Conservation (phyloP, 2,888 invertebrate genomes). For the Trypoxylon attenuatum region DNA sequence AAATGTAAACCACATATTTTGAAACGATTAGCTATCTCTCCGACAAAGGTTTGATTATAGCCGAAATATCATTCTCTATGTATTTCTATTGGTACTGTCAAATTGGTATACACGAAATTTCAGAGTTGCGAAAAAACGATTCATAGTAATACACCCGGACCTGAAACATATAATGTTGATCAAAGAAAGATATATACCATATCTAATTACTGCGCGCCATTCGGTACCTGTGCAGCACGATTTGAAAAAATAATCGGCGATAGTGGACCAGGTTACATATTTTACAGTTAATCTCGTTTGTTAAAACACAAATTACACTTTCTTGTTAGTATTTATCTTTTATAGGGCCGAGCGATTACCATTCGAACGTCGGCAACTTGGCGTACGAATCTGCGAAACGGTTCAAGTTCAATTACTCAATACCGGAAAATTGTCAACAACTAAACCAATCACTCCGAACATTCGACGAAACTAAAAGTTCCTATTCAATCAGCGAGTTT, state of each 20-base stretch:
- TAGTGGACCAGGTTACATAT: constrained; percentile 18
- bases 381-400: constrained; percentile 42
- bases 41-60: too few species aligned
- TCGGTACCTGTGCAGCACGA: constrained; percentile 21
- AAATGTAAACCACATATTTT: constrained; percentile 31
- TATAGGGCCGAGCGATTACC: constrained; percentile 28
- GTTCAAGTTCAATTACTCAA: constrained; percentile 5
- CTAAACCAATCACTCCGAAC: too few species aligned
- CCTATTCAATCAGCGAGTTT: not conserved
- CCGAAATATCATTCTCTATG: too few species aligned
- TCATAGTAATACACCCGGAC: constrained; percentile 25
- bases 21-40: too few species aligned
- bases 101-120: not conserved
- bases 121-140: constrained; percentile 27
- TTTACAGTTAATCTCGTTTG: not conserved
- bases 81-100: too few species aligned
- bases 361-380: constrained; percentile 32
- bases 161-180: constrained; percentile 24
- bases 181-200: constrained; percentile 6
- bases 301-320: not conserved
- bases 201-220: constrained; percentile 30
- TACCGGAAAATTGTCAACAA: not conserved
- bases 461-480: not conserved
- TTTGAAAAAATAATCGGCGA: not conserved
- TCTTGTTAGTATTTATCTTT: not conserved